phyloP scores from a whole-genome alignment of 2,888 invertebrate genomes.

The Andrena camellia region DNA sequence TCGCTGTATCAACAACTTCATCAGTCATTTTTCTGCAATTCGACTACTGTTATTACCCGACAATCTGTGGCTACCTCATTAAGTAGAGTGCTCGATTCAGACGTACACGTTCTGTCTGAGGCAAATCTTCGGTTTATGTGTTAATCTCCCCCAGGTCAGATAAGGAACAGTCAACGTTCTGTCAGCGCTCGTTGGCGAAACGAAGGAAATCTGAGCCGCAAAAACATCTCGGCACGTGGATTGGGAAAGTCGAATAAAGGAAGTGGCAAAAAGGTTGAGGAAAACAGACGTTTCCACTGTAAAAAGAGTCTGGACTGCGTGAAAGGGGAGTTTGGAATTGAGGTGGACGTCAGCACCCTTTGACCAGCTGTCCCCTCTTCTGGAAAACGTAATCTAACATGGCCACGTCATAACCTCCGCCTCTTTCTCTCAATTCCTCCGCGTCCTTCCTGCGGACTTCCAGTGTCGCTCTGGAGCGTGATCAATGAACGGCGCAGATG shows the following conservation, averaged over 20 bases:
- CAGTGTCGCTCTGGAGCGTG: constrained; percentile 69
- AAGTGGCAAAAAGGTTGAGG: constrained; percentile 26
- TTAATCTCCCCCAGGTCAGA: not conserved
- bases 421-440: constrained; percentile 51
- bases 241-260: not conserved
- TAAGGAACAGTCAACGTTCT: not conserved
- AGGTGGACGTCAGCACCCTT: constrained; percentile 55
- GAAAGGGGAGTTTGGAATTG: constrained; percentile 58
- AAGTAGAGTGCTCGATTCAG: not conserved
- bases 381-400: constrained; percentile 60
- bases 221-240: not conserved
- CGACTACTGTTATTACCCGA: no score
- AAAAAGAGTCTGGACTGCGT: constrained; percentile 61
- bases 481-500: constrained; percentile 85
- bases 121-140: not conserved
- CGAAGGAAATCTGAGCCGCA: constrained; percentile 1
- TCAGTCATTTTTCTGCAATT: no score
- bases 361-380: not conserved
- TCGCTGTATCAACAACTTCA: not conserved
- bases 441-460: constrained; percentile 64
- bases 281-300: constrained; percentile 22
- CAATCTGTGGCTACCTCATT: no score
- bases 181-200: not conserved
- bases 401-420: constrained; percentile 68
- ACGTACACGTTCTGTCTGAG: not conserved